Base-by-base conservation (phyloP, 2,113 vertebrate species). In the Chrysemys picta region DNA sequence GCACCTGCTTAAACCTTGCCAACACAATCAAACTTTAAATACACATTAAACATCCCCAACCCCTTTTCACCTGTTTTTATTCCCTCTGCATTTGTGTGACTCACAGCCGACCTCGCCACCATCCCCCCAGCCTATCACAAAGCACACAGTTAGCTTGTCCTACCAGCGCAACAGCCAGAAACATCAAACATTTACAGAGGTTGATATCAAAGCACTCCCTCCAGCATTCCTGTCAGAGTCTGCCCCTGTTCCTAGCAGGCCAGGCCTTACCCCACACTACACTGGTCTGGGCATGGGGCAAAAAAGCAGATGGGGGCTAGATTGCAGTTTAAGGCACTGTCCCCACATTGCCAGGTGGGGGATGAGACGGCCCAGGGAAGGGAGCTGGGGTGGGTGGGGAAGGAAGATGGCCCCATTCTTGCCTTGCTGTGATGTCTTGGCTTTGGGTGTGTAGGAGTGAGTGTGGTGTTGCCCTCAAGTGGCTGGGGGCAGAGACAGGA, bases 1-100 rank as follows among this genome's bases (percentile, higher is more conserved):
- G 62, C 90, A 89, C 10, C 25, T 87, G 29, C 50, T 88, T 90
- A 93, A 92, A 88, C 11, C 93, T 91, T 93, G 52, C 59, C 75
- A 84, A 45, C 11, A 91, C 93, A 87, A 86, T 85, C n/a, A 24
- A 88, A 16, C 49, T 85, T 96, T 81, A 95, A 95, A 94, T 65
- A 92, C 5, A 7, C 75, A 79, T 86, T 95, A 94, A 95, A 94
- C 35, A n/a, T 82, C 42, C 92, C 57, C 85, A 93, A 52, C 21
- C 31, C 8, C 80, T 95, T 80, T 56, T 11, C 6, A n/a, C 35
- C 35, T 81, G 1, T 0, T 80, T 88, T n/a, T 0, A 31, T 50
- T 91, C 62, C 72, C 75, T 78, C 75, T 78, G 42, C 53, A 21
- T 62, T 87, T 85, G 59, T 38, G 5, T 57, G 50, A 80, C 75